Evolutionary conservation across 2,113 vertebrate species (phyloP), one percentile per base, ranked within the genome.

Genomic region (Erythrocercus mccallii): DNA sequence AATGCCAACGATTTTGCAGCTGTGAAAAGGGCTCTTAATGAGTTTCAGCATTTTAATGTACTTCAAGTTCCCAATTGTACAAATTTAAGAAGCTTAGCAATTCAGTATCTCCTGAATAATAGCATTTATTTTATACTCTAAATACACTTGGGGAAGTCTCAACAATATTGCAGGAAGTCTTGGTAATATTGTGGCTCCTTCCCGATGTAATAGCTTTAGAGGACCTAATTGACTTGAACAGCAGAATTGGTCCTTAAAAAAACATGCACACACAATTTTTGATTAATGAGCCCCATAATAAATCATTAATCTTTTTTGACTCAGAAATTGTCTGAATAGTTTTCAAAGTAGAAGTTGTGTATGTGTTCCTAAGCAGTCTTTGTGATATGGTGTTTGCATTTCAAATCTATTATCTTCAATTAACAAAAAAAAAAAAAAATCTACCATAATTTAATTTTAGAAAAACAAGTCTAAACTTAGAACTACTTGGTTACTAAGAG

Each of bases 281-380:
- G 97, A 98, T 98, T 98, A 98, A 98, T 98, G 98, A 98, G 95
- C 94, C 95, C 72, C 89, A 92, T 97, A 98, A 98, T 97, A 97
- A 97, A 98, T 97, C 97, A 98, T 98, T 98, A 97, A 98, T 98
- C 97, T 97, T 97, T 97, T 96, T 96, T 91, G 95, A 86, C 88
- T 98, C 84, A 94, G 95, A 96, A 97, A 86, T 92, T 65, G 95
- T 94, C 94, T 86, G 89, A 97, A 92, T 84, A 86, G 27, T 95
- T 92, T 96, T 97, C 70, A 47, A 68, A 94, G 92, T 50, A 80
- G 68, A 90, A 90, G 69, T 93, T 95, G 70, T 54, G 12, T 81
- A 61, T 92, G 61, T 95, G 92, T 95, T 97, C 77, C 83, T 95
- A 87, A 94, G 90, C 80, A 95, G 56, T 86, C 77, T 95, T 80